Evolutionary conservation across 2,113 vertebrate species (phyloP), one percentile per base, ranked within the genome.

Genomic region (Varanus salvator): DNA sequence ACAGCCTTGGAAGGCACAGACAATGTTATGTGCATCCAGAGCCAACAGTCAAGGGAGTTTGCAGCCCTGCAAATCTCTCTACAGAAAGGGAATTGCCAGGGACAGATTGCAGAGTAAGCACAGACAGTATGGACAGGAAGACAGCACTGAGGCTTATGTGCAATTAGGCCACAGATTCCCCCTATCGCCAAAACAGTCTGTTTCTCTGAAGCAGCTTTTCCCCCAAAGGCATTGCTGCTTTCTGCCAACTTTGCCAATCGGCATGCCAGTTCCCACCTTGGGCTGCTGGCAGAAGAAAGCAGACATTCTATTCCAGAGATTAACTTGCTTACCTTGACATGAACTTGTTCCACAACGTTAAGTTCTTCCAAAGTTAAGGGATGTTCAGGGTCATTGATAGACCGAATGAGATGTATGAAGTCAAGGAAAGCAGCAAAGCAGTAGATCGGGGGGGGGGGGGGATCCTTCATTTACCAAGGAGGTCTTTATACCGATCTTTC

Each of bases 311-410:
- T 15, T 50, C 14, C 0, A 8, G 29, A 34, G 25, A 0, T 27
- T 0, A 44, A 54, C 31, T 19, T 57, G 74, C 96, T 91, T 87
- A 99, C 98, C 85, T 98, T 96, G 66, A 99, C 98, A 80, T 98
- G 95, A 85, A 98, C 75, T 94, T 99, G 98, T 92, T 99, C 98
- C 82, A 99, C 98, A 0, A 99, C 98, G 48, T 99, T 99, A 74
- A 99, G 95, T 84, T 99, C 98, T 92, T 99, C 99, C 85, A 99
- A 97, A 1, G 98, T 98, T 86, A 99, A 97, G 0, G 99, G 99
- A 90, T 99, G 98, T 91, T 99, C 99, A 0, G 98, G 98, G 93
- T 99, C 98, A 88, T 98, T 99, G 92, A 99, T 99, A 77, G 98
- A 98, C 90, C 98, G 97, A 93, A 99, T 99, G 80, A 99, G 97